Evolutionary conservation across 1,140 invertebrate species (phyloP).

Genomic region (Drosophila erecta): DNA sequence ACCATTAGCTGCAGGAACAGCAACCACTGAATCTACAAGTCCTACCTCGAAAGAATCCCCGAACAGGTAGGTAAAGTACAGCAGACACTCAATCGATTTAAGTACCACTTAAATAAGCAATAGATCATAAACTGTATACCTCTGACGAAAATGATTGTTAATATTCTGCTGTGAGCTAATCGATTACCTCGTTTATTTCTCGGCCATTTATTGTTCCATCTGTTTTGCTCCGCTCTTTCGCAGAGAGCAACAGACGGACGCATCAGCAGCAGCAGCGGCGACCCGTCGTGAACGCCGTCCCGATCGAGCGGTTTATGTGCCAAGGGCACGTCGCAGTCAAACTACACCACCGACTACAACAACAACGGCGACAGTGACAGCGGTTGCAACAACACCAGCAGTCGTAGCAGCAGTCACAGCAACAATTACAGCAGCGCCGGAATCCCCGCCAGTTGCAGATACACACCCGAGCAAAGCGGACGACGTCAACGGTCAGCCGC

Average conservation of each 20-base stretch:
- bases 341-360: conserved; percentile 84
- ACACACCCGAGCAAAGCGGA: conserved; percentile 53
- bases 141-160: conserved; percentile 21
- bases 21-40: conserved; percentile 27
- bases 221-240: conserved; percentile 70
- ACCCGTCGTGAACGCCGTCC: conserved; percentile 87
- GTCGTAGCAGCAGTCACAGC: conserved; percentile 12
- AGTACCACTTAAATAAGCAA: too few species aligned
- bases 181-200: conserved; percentile 22
- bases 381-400: conserved; percentile 23
- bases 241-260: conserved; percentile 62
- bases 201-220: conserved; percentile 47
- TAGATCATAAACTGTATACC: neutral
- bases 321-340: conserved; percentile 87
- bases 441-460: conserved; percentile 53
- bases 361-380: conserved; percentile 29
- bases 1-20: conserved; percentile 46
- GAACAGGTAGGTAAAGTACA: conserved; percentile 34
- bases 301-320: conserved; percentile 91
- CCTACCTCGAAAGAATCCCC: conserved; percentile 55
- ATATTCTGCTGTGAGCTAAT: conserved; percentile 59
- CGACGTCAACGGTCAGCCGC: conserved; percentile 49
- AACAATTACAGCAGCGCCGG: conserved; percentile 18
- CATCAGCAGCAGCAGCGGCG: conserved; percentile 26
- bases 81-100: too few species aligned